phyloP scores from a whole-genome alignment of 2,113 vertebrate genomes.

The Corythoichthys intestinalis region DNA sequence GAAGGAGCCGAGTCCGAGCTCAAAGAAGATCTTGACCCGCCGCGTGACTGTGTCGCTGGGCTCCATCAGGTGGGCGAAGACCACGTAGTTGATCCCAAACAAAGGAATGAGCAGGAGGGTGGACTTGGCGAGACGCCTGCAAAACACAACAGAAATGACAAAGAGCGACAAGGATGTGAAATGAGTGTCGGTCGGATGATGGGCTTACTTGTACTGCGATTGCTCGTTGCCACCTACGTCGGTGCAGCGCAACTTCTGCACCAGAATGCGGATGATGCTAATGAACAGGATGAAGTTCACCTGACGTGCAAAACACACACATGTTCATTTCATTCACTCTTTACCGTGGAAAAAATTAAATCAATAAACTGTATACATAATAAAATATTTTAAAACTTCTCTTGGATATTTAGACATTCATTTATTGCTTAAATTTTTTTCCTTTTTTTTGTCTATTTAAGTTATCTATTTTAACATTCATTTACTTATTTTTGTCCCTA shows the following conservation, averaged over 20 bases:
- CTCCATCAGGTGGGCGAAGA: constrained; percentile 79
- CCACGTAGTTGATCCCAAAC: constrained; percentile 87
- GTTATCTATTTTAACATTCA: no score
- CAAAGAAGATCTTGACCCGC: constrained; percentile 84
- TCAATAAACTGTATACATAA: no score
- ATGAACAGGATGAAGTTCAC: constrained; percentile 91
- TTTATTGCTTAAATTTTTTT: no score
- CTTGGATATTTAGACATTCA: no score
- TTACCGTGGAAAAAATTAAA: no score
- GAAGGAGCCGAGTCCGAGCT: constrained; percentile 87
- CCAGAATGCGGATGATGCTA: constrained; percentile 88
- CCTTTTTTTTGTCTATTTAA: no score
- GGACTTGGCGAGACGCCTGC: constrained; percentile 86
- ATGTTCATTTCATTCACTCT: no score
- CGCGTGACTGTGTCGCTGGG: constrained; percentile 52
- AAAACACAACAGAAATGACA: background rate
- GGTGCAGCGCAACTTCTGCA: constrained; percentile 90
- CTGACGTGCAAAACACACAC: constrained; percentile 51
- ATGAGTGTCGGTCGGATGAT: no score
- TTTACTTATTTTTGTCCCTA: no score
- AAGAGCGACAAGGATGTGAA: no score
- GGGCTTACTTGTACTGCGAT: constrained; percentile 69
- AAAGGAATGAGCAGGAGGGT: constrained; percentile 89
- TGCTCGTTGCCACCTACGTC: constrained; percentile 84
- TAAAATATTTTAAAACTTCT: no score